phyloP scores from a whole-genome alignment of 2,113 vertebrate genomes.

The Clinocottus analis region DNA sequence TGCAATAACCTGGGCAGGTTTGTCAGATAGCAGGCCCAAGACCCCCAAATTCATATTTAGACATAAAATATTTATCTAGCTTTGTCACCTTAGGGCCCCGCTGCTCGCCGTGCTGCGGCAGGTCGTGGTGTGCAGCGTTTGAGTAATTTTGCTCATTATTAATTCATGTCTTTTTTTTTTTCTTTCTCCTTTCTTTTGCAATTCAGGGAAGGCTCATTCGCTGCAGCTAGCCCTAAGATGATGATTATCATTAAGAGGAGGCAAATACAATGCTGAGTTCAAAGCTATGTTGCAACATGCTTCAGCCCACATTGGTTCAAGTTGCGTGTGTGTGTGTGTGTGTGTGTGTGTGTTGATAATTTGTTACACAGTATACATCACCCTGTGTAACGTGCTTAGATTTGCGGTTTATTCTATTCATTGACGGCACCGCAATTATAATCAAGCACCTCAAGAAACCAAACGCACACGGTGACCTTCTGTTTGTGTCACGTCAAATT shows the following conservation, averaged over 20 bases:
- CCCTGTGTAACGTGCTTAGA: constrained; percentile 8
- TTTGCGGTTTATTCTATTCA: constrained; percentile 26
- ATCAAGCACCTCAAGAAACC: constrained; percentile 31
- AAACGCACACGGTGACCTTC: constrained; percentile 42
- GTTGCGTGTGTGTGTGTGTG: not conserved
- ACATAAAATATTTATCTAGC: constrained; percentile 81
- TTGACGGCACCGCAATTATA: constrained; percentile 13
- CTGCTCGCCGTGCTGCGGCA: constrained; percentile 66
- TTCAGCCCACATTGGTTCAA: constrained; percentile 18
- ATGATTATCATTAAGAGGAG: constrained; percentile 69
- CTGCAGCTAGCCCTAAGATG: constrained; percentile 44
- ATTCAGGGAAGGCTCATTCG: constrained; percentile 68
- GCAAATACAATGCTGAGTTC: constrained; percentile 60
- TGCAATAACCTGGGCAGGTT: constrained; percentile 24
- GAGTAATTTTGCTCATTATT: constrained; percentile 82
- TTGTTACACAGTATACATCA: not conserved
- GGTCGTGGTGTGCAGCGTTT: constrained; percentile 75
- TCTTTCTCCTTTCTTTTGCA: constrained; percentile 44
- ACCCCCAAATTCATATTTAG: constrained; percentile 78
- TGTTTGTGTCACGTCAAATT: constrained; percentile 62
- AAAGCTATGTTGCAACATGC: constrained; percentile 45
- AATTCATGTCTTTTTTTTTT: constrained; percentile 74
- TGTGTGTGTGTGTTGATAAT: not conserved
- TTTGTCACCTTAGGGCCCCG: constrained; percentile 78
- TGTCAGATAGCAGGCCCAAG: constrained; percentile 40